phyloP scores from a whole-genome alignment of 2,797 vertebrate genomes.

The Apogon talboti region DNA sequence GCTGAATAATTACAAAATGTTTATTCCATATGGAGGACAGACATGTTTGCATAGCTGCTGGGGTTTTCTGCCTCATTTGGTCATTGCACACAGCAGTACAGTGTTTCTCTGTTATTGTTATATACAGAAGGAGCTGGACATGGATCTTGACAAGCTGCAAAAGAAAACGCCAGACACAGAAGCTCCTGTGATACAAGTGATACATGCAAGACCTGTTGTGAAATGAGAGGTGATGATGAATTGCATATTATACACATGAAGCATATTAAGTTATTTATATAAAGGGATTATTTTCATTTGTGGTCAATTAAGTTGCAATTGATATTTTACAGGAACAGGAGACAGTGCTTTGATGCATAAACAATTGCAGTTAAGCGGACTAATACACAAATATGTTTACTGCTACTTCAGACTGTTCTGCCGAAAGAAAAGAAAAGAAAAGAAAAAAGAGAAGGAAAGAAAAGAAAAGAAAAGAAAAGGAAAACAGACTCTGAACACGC shows the following conservation, averaged over 20 bases:
- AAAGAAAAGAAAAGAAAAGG: constrained; percentile 6
- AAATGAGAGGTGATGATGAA: constrained; percentile 36
- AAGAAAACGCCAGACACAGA: constrained; percentile 42
- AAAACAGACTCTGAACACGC: constrained; percentile 9
- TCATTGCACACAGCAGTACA: constrained; percentile 55
- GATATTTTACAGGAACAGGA: neutral
- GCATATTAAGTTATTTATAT: neutral
- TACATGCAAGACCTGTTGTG: neutral
- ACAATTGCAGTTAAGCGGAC: neutral
- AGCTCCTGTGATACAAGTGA: constrained; percentile 25
- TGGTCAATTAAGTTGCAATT: neutral
- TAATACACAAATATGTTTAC: constrained; percentile 18
- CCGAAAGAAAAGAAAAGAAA: constrained; percentile 2
- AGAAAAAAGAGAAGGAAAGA: too few relatives aligned
- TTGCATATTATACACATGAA: constrained; percentile 4
- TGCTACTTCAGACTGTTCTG: constrained; percentile 2
- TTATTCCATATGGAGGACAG: constrained; percentile 74
- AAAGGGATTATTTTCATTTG: neutral
- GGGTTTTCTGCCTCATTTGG: constrained; percentile 79
- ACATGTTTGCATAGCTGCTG: constrained; percentile 76
- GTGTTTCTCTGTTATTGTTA: constrained; percentile 53
- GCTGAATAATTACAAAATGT: constrained; percentile 73
- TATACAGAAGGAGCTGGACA: constrained; percentile 40
- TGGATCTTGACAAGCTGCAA: constrained; percentile 44
- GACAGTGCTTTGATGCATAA: neutral